These are phyloP conservation scores for Carettochelys insculpta DNA, from an alignment of 2,113 vertebrate genomes.

Conservation along the genomic window DNA sequence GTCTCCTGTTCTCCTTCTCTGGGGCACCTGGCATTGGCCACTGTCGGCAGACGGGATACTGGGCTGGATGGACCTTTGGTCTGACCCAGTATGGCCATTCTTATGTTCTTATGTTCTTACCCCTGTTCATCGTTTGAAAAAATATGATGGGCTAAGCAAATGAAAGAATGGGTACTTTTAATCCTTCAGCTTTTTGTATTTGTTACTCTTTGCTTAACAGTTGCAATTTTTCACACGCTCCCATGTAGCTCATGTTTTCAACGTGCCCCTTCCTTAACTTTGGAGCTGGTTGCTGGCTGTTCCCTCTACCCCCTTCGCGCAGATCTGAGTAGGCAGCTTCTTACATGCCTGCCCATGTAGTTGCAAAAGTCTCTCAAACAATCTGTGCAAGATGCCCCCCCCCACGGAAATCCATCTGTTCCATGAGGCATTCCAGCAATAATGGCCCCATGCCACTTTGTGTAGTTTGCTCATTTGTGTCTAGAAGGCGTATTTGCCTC, in stretches of 20 bases:
- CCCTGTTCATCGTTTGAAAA: not conserved
- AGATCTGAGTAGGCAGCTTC: not conserved
- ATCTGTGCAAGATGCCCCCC: rapidly evolving
- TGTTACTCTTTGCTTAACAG: not conserved
- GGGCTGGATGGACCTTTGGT: no score
- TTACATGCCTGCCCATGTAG: not conserved
- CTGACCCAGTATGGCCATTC: no score
- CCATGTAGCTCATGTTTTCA: not conserved
- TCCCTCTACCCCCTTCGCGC: not conserved
- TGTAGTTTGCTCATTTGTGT: no score
- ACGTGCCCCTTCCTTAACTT: not conserved
- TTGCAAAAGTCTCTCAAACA: not conserved
- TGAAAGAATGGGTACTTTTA: not conserved
- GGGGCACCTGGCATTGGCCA: no score
- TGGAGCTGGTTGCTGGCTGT: not conserved
- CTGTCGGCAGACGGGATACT: no score
- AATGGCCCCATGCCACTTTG: not conserved
- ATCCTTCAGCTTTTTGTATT: not conserved
- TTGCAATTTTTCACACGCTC: not conserved
- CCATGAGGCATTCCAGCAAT: rapidly evolving
- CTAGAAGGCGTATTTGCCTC: not conserved
- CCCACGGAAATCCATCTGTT: rapidly evolving
- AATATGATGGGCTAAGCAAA: not conserved
- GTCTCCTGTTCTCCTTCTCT: no score
- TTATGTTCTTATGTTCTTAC: no score